Percentiles rank a stretch among this genome's conserved stretches.
phyloP scores from a whole-genome alignment of 1,140 invertebrate genomes.

The Tetragonula clypearis region DNA sequence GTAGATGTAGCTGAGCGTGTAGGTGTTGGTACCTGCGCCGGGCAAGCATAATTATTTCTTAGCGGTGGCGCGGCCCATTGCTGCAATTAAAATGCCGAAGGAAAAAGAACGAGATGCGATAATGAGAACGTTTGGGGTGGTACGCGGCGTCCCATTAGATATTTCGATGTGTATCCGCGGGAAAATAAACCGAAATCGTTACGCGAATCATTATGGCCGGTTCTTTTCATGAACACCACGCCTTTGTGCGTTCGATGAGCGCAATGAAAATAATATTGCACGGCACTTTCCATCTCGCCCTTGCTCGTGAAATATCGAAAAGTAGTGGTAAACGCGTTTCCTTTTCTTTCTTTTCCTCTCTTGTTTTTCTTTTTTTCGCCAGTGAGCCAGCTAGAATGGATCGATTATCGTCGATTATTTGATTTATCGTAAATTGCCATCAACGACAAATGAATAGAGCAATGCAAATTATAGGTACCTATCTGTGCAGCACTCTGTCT shows the following conservation, averaged over 20 bases:
- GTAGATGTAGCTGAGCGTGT: slow-evolving; percentile 8
- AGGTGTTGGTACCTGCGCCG: slow-evolving; percentile 46
- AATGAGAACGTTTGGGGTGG: slow-evolving; percentile 58
- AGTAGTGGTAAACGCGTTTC: slow-evolving; percentile 5
- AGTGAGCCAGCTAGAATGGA: background rate
- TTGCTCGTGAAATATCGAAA: background rate
- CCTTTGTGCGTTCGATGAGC: slow-evolving; percentile 23
- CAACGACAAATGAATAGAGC: background rate
- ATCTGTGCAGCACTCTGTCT: background rate
- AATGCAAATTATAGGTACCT: background rate
- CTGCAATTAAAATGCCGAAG: slow-evolving; percentile 70
- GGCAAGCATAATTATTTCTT: slow-evolving; percentile 69
- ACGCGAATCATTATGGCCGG: slow-evolving; percentile 47
- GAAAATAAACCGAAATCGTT: slow-evolving; percentile 58
- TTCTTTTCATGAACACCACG: slow-evolving; percentile 22
- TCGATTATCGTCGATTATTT: background rate
- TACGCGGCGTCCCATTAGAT: slow-evolving; percentile 60
- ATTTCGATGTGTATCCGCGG: slow-evolving; percentile 50
- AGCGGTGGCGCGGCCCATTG: slow-evolving; percentile 59
- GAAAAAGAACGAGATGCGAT: slow-evolving; percentile 57
- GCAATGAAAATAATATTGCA: slow-evolving; percentile 49
- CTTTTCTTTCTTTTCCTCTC: background rate
- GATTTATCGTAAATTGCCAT: background rate
- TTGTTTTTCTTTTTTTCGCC: background rate
- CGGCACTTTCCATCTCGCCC: background rate